phyloP scores from a whole-genome alignment of 1,140 invertebrate species.

The Aricia agestis region DNA sequence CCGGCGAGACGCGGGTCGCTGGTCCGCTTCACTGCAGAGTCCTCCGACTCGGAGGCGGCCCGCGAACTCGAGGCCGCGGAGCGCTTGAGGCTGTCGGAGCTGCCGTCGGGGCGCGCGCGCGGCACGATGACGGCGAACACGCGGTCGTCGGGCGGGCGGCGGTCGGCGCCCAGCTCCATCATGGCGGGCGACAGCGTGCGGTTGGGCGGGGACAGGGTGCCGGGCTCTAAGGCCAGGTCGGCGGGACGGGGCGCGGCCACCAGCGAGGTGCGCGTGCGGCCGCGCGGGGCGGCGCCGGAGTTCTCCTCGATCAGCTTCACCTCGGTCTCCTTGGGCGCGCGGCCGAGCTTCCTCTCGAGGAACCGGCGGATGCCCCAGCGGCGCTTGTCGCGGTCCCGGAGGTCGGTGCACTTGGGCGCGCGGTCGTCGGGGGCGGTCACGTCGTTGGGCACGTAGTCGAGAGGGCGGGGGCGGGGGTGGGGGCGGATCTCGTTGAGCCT shows the following conservation, averaged over 20 bases:
- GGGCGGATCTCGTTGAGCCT: slow-evolving; percentile 58
- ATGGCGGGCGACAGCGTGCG: slow-evolving; percentile 65
- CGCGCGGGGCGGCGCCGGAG: slow-evolving; percentile 37
- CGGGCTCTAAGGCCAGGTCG: slow-evolving; percentile 61
- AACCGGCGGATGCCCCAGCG: slow-evolving; percentile 65
- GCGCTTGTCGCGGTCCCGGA: slow-evolving; percentile 62
- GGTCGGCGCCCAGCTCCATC: slow-evolving; percentile 60
- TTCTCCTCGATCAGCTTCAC: slow-evolving; percentile 70
- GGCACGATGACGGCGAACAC: slow-evolving; percentile 73
- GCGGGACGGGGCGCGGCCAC: slow-evolving; percentile 58
- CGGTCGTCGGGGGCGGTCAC: slow-evolving; percentile 80
- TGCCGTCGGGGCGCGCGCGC: slow-evolving; percentile 52
- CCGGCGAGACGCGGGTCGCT: slow-evolving; percentile 62
- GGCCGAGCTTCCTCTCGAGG: slow-evolving; percentile 55
- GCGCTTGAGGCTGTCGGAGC: slow-evolving; percentile 54
- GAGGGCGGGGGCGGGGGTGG: slow-evolving; percentile 78
- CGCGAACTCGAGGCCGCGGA: slow-evolving; percentile 58
- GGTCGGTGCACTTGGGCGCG: slow-evolving; percentile 60
- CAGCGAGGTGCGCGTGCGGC: slow-evolving; percentile 45
- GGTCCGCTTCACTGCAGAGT: slow-evolving; percentile 59
- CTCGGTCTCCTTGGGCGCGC: slow-evolving; percentile 69
- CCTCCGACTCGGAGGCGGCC: slow-evolving; percentile 60
- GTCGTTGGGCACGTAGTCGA: slow-evolving; percentile 86
- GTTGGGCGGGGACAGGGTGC: slow-evolving; percentile 70
- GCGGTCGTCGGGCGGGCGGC: slow-evolving; percentile 40